Conservation (phyloP, 2,888 invertebrate genomes). For the Amiota mariae region DNA sequence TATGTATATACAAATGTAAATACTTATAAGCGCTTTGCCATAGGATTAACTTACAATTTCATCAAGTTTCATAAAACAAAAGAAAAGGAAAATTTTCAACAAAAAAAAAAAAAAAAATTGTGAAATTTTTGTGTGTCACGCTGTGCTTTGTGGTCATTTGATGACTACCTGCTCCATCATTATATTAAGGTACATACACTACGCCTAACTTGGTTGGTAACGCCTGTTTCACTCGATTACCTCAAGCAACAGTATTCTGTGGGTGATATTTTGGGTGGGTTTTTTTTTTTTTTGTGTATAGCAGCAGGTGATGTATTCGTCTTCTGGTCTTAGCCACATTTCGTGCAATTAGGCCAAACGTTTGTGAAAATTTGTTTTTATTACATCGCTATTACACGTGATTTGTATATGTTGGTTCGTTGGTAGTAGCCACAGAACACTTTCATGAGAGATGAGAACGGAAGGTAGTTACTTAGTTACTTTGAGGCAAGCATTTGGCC, state of each 20-base stretch:
- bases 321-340: conserved; percentile 13
- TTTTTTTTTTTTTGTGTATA: not conserved
- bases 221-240: not conserved
- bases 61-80: conserved; percentile 20
- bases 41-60: conserved; percentile 27
- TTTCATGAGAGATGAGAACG: no score
- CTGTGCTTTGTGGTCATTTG: conserved; percentile 40
- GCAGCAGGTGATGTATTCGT: not conserved
- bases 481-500: no score
- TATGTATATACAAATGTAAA: no score
- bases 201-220: no score
- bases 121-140: conserved; percentile 55
- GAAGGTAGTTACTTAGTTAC: no score
- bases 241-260: conserved; percentile 26
- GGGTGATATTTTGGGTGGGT: not conserved
- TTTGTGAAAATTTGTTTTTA: conserved; percentile 62
- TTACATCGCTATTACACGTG: conserved; percentile 52
- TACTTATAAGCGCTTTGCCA: not conserved
- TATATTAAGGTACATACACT: not conserved
- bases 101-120: conserved; percentile 6
- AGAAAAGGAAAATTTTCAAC: not conserved
- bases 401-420: conserved; percentile 39
- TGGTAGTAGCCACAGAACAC: not conserved
- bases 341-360: conserved; percentile 61
- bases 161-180: not conserved